phyloP scores from a whole-genome alignment of 64 coral and sea anemone species.

The Hydrozoanthus tunicans region DNA sequence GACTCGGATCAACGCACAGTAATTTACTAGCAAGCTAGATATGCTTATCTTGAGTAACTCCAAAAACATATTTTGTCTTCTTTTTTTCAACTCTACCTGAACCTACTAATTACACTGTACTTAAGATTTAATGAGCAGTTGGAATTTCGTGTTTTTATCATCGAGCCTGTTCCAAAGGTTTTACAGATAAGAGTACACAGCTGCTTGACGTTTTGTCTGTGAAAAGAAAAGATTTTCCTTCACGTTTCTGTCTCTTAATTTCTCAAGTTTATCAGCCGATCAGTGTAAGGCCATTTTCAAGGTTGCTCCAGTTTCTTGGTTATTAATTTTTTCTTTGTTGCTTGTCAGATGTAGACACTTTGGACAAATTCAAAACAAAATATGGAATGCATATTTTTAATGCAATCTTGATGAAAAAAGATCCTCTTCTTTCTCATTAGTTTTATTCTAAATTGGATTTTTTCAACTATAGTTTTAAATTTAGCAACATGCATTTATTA shows the following conservation, averaged over 20 bases:
- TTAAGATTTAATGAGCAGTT: constrained; percentile 65
- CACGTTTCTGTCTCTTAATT: neutral
- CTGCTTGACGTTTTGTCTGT: neutral
- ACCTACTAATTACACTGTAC: constrained; percentile 56
- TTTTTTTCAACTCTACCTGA: neutral
- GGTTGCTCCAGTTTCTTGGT: neutral
- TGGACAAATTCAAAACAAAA: neutral
- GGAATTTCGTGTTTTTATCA: constrained; percentile 39
- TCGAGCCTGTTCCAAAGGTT: constrained; percentile 1
- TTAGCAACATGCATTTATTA: neutral
- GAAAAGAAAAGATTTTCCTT: neutral
- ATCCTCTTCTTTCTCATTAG: constrained; percentile 19
- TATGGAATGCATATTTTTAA: neutral
- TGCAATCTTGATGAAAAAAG: constrained; percentile 35
- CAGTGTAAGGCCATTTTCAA: neutral
- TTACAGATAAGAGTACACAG: constrained; percentile 20
- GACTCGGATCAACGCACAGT: neutral
- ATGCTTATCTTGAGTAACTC: constrained; percentile 7
- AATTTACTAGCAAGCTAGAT: neutral
- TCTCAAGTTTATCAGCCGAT: constrained; percentile 27
- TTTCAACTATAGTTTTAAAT: constrained; percentile 13
- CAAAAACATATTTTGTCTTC: neutral
- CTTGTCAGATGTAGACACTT: constrained; percentile 5
- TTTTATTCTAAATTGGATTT: constrained; percentile 30
- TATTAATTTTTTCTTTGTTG: constrained; percentile 16